Evolutionary conservation across 1,140 invertebrate species (phyloP).

Genomic region (Grapholita molesta): DNA sequence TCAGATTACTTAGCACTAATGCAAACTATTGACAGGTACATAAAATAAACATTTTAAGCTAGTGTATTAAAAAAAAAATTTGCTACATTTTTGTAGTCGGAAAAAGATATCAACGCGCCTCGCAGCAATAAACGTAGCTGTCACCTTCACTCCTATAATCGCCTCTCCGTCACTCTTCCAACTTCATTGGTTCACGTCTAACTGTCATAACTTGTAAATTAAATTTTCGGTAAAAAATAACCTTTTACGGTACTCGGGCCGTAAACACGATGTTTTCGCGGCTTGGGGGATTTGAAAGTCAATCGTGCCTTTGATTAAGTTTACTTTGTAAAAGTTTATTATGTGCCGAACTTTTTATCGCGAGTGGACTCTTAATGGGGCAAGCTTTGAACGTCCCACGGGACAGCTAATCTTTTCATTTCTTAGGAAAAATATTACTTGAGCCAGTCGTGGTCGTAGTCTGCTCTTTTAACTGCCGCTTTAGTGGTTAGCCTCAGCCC

Average conservation of each 20-base stretch:
- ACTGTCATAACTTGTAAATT: not conserved
- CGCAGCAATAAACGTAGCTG: too few relatives aligned
- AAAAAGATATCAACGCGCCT: too few relatives aligned
- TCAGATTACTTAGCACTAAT: too few relatives aligned
- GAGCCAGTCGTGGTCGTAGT: not conserved
- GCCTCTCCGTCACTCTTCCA: too few relatives aligned
- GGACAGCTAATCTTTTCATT: not conserved
- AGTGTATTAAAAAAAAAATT: too few relatives aligned
- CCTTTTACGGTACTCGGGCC: not conserved
- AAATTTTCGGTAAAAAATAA: not conserved
- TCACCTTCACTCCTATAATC: too few relatives aligned
- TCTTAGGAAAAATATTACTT: not conserved
- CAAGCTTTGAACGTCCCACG: not conserved
- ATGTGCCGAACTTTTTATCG: not conserved
- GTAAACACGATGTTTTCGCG: conserved; percentile 19
- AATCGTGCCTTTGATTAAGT: conserved; percentile 18
- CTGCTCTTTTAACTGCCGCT: not conserved
- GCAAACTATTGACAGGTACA: too few relatives aligned
- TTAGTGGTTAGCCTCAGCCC: too few relatives aligned
- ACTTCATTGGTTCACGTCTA: not conserved
- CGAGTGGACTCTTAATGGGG: not conserved
- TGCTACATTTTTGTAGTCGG: too few relatives aligned
- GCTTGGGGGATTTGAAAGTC: conserved; percentile 8
- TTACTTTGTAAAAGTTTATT: conserved; percentile 3
- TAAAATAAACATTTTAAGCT: too few relatives aligned